Evolutionary conservation across 2,113 vertebrate genomes (phyloP).

Genomic region (Pimephales promelas): DNA sequence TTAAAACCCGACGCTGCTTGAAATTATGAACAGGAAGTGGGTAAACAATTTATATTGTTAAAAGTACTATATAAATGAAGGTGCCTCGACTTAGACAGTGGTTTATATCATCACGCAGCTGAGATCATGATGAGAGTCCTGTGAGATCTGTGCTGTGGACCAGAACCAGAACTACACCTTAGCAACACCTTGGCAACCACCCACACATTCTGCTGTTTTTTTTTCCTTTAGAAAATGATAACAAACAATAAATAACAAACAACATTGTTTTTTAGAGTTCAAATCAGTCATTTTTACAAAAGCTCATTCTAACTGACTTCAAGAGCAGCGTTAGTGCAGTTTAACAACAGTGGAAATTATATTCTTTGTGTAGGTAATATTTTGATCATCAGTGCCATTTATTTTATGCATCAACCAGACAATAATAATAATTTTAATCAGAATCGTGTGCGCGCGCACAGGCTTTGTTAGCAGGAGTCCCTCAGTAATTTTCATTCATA

Average conservation of each 20-base stretch:
- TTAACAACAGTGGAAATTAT: not conserved
- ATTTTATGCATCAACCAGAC: not conserved
- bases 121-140: constrained; percentile 42
- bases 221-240: not conserved
- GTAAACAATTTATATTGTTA: too few species aligned
- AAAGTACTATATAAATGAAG: too few species aligned
- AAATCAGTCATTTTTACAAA: not conserved
- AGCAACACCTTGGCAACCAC: not conserved
- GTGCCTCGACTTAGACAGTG: not conserved
- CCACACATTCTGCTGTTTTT: not conserved
- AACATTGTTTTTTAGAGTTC: not conserved
- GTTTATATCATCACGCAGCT: not conserved
- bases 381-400: not conserved
- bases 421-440: not conserved
- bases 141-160: constrained; percentile 23
- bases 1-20: not conserved
- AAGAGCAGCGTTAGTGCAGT: not conserved
- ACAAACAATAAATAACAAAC: too few species aligned
- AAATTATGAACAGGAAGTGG: not conserved
- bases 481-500: constrained; percentile 2
- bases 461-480: not conserved
- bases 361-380: not conserved
- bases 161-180: not conserved
- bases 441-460: not conserved
- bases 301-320: not conserved